These are phyloP conservation scores for Chlorops oryzae DNA, from an alignment of 1,140 invertebrate genomes.

Conservation along the genomic window DNA sequence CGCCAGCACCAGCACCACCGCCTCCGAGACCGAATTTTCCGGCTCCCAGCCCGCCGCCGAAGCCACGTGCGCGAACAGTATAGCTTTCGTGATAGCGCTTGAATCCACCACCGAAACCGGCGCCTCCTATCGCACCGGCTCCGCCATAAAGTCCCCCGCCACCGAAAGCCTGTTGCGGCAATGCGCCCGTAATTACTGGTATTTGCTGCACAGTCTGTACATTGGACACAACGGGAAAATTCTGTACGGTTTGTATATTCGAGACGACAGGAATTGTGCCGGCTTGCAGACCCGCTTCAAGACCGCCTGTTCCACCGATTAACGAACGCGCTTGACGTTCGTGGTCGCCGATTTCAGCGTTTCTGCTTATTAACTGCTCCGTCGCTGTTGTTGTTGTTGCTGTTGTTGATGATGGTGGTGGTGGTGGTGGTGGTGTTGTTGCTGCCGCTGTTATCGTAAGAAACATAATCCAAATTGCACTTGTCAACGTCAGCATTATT, in stretches of 20 bases:
- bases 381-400: neutral
- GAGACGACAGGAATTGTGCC: constrained; percentile 22
- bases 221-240: constrained; percentile 21
- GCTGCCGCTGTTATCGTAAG: no score
- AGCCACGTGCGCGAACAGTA: constrained; percentile 28
- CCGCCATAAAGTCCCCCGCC: constrained; percentile 18
- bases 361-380: neutral
- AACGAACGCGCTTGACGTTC: neutral
- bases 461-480: no score
- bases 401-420: neutral
- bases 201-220: constrained; percentile 23
- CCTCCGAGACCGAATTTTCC: no score
- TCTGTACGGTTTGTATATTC: constrained; percentile 26
- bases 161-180: constrained; percentile 9
- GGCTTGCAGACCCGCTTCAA: no score
- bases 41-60: constrained; percentile 25
- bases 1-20: constrained; percentile 9
- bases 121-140: constrained; percentile 12
- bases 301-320: neutral
- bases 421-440: constrained; percentile 6
- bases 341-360: neutral
- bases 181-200: constrained; percentile 4
- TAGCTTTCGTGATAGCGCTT: constrained; percentile 34
- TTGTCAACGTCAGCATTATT: no score
- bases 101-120: constrained; percentile 34